Base-by-base conservation (phyloP, 2,113 vertebrate species). In the Himantopus leucocephalus region DNA sequence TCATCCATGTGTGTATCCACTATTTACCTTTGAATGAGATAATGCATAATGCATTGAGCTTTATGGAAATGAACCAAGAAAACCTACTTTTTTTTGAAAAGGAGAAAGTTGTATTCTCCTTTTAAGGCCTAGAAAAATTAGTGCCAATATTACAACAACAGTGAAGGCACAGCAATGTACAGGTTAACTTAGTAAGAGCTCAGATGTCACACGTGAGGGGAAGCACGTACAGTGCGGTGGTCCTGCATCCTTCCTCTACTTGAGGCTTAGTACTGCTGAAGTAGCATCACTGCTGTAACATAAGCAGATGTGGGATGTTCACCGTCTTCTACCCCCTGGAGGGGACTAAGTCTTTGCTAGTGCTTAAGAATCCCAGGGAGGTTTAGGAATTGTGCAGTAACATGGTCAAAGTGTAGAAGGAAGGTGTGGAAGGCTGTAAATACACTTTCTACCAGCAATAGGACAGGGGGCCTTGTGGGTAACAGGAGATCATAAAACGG, bases 1-100 rank as follows among this genome's bases (percentile, higher is more conserved):
- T 97, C 97, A 97, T 98, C 97, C 97, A 59, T 96, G 96, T 97
- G 96, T 96, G 91, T 97, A 97, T 96, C 97, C 97, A 96, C 95
- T 97, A 94, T 94, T 98, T 98, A 98, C 90, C 92, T 98, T 98
- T 97, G 97, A 98, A 98, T 97, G 97, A 97, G 97, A 96, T 96
- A 97, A 97, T 98, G 95, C 98, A 98, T 98, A 98, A 98, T 96
- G 97, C 93, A 93, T 97, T 68, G 90, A 66, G 85, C 92, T 82
- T 74, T 97, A 97, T 97, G 97, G 95, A 98, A 96, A 96, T 97
- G 86, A 97, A 96, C 87, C 90, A 93, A 96, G 96, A 97, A 98
- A 96, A 80, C 30, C 91, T 64, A 62, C 53, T 58, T 92, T 95
- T 95, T 87, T 90, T 84, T 48, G 1, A n/a, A 64, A 72, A 45